Evolutionary conservation across 2,888 invertebrate species (phyloP), one percentile per base, ranked within the genome.

Genomic region (Drosophila sordidula): DNA sequence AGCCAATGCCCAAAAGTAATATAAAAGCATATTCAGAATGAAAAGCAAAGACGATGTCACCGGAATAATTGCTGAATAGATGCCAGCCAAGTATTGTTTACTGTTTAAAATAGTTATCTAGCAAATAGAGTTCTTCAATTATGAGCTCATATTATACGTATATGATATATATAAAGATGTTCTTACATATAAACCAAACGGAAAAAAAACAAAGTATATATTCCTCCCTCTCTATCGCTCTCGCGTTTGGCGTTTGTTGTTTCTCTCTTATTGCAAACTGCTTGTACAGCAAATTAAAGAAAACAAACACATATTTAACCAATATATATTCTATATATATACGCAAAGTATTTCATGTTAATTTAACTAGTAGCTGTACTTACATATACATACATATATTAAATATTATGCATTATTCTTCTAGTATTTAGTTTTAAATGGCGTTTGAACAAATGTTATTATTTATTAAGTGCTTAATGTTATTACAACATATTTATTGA

Each of bases 401-500:
- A 65, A 61, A 34, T 70, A 77, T 70, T 63, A 39, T 71, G 47
- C 59, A 75, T 79, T 75, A 52, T 80, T 68, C 56, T 56, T 52
- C 41, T 84, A 76, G 78, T 81, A 75, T 76, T 82, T 73, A 71
- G 51, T 50, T 54, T 54, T 49, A 55, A 73, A 44, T 55, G 55
- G 18, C 46, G 54, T 72, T 56, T 41, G n/a, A 44, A 57, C 22
- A 52, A 66, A 56, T 75, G 58, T 75, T 75, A 56, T 70, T 82
- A 83, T 56, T 72, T 65, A 59, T 67, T 72, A 79, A 81, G 68
- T 47, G 61, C 70, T 70, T 69, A 65, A 50, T 32, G 44, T 76
- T 72, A 72, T 63, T 67, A 65, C 49, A 50, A 51, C 45, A 63
- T 81, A 81, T 80, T 81, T 83, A 82, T 77, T 80, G 63, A 70